A percentile compares a stretch with the other conserved stretches of the same genome.
phyloP scores from a whole-genome alignment of 2,113 vertebrate species.

The Alouatta palliata region DNA sequence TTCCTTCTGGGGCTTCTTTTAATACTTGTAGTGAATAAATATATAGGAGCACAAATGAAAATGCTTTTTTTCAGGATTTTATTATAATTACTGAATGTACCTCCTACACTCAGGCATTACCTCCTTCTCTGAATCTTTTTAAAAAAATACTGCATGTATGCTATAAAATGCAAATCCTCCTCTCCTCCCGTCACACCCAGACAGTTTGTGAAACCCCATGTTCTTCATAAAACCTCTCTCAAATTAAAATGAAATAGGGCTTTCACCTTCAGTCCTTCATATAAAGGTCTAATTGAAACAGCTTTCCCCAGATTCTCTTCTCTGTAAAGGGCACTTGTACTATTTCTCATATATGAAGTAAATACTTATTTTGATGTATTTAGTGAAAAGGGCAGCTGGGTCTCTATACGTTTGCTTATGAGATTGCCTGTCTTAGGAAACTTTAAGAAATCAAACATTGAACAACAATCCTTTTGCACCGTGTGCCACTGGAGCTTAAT shows the following conservation, averaged over 20 bases:
- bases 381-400: neutral
- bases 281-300: neutral
- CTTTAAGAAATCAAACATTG: neutral
- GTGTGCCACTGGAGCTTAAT: neutral
- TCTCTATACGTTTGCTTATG: neutral
- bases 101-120: neutral
- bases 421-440: neutral
- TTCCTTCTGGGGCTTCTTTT: neutral
- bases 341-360: neutral
- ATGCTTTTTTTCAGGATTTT: neutral
- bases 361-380: neutral
- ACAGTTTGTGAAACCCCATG: neutral
- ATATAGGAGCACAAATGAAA: neutral
- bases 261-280: neutral
- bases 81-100: neutral
- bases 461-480: neutral
- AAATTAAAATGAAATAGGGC: neutral
- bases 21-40: conserved; percentile 5
- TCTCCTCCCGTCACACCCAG: neutral
- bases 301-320: neutral
- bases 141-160: neutral
- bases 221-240: neutral
- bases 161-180: neutral
- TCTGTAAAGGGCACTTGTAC: neutral
- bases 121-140: neutral